Evolutionary conservation across 2,797 vertebrate genomes (phyloP).

Genomic region (Astyanax mexicanus): DNA sequence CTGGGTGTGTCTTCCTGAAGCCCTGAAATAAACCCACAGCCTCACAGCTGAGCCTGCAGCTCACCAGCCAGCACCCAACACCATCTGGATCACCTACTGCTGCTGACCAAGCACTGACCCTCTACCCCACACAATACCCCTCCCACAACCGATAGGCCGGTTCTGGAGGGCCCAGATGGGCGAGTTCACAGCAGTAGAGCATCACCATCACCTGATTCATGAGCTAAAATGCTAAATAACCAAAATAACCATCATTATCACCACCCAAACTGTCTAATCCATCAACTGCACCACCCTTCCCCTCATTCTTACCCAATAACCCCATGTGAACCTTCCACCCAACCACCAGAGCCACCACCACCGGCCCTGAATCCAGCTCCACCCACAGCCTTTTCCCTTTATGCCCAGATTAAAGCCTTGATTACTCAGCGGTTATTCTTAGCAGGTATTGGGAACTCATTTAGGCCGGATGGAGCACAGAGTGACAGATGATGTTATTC

Average conservation of each 20-base stretch:
- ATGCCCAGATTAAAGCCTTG: conserved; percentile 4
- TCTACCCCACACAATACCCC: conserved; percentile 15
- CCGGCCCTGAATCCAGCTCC: neutral
- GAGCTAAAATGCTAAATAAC: too few species aligned
- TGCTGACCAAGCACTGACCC: conserved; percentile 3
- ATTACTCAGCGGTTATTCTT: conserved; percentile 15
- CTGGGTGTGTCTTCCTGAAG: conserved; percentile 41
- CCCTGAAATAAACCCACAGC: conserved; percentile 36
- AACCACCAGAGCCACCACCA: neutral
- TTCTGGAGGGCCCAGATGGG: neutral
- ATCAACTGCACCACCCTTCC: conserved; percentile 16
- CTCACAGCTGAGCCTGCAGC: conserved; percentile 18
- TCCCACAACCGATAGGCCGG: too few species aligned
- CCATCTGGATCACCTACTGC: conserved; percentile 32
- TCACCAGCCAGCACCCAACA: conserved; percentile 32
- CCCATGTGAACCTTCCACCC: conserved; percentile 19
- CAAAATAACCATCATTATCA: too few species aligned
- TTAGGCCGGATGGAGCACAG: neutral
- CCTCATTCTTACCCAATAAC: conserved; percentile 19
- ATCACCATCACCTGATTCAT: too few species aligned
- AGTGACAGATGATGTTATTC: conserved; percentile 36
- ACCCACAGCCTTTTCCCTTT: conserved; percentile 21
- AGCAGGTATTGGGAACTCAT: conserved; percentile 21
- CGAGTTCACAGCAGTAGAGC: too few species aligned
- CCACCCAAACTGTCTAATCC: too few species aligned